Evolutionary conservation across 92 coral and sea anemone species (phyloP).

Genomic region (Heliopora coerulea): DNA sequence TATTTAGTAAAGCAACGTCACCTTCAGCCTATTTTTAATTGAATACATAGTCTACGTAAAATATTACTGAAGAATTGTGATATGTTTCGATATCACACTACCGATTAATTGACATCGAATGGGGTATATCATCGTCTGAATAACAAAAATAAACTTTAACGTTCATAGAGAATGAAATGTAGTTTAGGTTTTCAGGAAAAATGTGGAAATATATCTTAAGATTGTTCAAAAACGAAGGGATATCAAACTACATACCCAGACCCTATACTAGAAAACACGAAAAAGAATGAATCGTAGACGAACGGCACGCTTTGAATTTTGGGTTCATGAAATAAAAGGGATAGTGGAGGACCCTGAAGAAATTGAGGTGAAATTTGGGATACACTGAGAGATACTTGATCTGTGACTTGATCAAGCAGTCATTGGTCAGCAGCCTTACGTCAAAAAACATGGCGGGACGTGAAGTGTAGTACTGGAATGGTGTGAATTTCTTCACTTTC

Average conservation of each 20-base stretch:
- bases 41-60: no score
- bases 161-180: background rate
- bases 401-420: no score
- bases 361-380: no score
- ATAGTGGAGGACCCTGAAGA: background rate
- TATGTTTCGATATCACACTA: background rate
- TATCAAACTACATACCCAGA: constrained; percentile 22
- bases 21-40: no score
- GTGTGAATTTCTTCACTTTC: no score
- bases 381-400: no score
- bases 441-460: constrained; percentile 15
- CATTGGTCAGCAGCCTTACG: no score
- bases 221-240: constrained; percentile 22
- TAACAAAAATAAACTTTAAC: background rate
- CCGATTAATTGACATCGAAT: background rate
- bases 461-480: background rate
- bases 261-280: constrained; percentile 25
- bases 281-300: constrained; percentile 24
- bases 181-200: background rate
- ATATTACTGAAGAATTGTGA: no score
- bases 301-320: constrained; percentile 20
- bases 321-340: constrained; percentile 5
- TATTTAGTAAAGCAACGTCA: no score
- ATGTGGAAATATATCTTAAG: background rate
- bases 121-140: background rate